Evolutionary conservation across 2,797 vertebrate genomes (phyloP).

Genomic region (Rousettus madagascariensis): DNA sequence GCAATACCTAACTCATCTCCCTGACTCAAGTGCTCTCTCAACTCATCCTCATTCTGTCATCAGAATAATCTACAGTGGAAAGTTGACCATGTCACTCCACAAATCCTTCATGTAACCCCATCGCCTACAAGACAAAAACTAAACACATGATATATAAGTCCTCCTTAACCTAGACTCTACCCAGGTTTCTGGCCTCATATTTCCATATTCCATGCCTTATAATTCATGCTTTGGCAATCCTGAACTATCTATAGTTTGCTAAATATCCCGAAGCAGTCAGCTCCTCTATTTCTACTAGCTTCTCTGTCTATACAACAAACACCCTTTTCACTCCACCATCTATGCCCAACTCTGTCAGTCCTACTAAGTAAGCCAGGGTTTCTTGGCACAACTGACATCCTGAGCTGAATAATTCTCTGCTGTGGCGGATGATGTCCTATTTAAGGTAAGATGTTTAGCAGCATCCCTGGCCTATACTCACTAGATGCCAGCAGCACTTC

Average conservation of each 20-base stretch:
- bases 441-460: background rate
- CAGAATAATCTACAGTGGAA: background rate
- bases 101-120: background rate
- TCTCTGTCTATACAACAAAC: background rate
- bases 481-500: background rate
- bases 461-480: background rate
- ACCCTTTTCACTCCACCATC: background rate
- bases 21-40: background rate
- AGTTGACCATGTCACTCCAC: background rate
- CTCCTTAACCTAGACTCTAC: background rate
- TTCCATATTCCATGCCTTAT: background rate
- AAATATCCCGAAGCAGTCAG: background rate
- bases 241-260: background rate
- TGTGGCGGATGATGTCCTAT: background rate
- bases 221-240: background rate
- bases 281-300: background rate
- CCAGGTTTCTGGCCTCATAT: background rate
- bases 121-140: background rate
- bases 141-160: background rate
- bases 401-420: background rate
- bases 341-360: background rate
- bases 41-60: background rate
- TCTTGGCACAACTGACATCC: background rate
- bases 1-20: background rate
- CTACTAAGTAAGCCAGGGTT: background rate